These are phyloP conservation scores for Callipepla californica DNA, from an alignment of 2,113 vertebrate genomes.

Conservation along the genomic window DNA sequence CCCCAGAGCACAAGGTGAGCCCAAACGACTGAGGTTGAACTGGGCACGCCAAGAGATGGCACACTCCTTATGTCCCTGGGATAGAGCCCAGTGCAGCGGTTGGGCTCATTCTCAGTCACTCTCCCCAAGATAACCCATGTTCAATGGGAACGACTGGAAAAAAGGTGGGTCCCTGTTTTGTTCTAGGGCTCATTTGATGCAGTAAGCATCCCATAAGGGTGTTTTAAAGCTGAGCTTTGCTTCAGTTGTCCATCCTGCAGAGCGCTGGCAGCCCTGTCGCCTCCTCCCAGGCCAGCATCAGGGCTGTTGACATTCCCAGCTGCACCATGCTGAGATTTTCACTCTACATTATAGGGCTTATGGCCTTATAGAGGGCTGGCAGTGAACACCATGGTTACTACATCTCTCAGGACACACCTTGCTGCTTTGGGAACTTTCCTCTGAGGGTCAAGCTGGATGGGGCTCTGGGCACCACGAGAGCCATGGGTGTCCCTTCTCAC, in stretches of 20 bases:
- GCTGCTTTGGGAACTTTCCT: not conserved
- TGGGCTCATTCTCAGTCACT: fast-evolving
- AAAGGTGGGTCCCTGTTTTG: not conserved
- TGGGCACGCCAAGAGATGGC: fast-evolving
- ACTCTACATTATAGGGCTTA: fast-evolving
- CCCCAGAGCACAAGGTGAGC: no score
- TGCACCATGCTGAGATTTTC: not conserved
- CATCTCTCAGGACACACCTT: not conserved
- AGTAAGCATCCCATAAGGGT: fast-evolving
- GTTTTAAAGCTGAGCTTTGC: not conserved
- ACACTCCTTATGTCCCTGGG: fast-evolving
- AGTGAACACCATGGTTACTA: not conserved
- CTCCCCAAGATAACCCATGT: fast-evolving
- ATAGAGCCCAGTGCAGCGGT: fast-evolving
- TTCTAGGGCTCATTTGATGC: no score
- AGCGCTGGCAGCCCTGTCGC: not conserved
- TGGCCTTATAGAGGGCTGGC: fast-evolving
- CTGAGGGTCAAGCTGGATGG: no score
- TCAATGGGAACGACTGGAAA: not conserved
- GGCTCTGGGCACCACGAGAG: no score
- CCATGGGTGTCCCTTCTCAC: no score
- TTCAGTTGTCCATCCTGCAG: not conserved
- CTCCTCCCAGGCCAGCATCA: not conserved
- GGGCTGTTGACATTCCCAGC: not conserved
- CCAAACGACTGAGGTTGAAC: not conserved